phyloP scores from a whole-genome alignment of 92 coral and sea anemone species.

The Bergia sp. region DNA sequence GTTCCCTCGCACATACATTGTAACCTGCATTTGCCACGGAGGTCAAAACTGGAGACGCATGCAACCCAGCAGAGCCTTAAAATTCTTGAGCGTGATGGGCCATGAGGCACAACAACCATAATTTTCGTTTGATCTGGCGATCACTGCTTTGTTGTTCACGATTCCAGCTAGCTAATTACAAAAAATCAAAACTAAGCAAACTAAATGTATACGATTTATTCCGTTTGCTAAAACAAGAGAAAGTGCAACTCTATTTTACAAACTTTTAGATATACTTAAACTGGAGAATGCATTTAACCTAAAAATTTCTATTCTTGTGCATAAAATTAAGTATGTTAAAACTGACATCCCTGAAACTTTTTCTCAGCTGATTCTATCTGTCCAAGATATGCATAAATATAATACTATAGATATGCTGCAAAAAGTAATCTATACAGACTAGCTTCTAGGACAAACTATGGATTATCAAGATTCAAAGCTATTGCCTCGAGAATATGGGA shows the following conservation, averaged over 20 bases:
- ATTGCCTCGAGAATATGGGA: slow-evolving; percentile 21
- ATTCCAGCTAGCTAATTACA: too few species aligned
- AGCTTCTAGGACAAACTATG: slow-evolving; percentile 35
- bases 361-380: slow-evolving; percentile 28
- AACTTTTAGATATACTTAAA: slow-evolving; percentile 48
- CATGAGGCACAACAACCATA: too few species aligned
- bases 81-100: too few species aligned
- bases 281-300: slow-evolving; percentile 56
- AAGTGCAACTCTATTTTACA: slow-evolving; percentile 46
- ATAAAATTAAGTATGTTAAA: slow-evolving; percentile 48
- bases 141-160: too few species aligned
- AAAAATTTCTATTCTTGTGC: slow-evolving; percentile 49
- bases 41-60: too few species aligned
- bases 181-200: too few species aligned
- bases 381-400: slow-evolving; percentile 44
- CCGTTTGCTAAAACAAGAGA: slow-evolving; percentile 57
- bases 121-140: too few species aligned
- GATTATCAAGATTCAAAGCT: slow-evolving; percentile 6
- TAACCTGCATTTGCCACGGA: too few species aligned
- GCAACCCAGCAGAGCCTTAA: too few species aligned
- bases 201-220: too few species aligned
- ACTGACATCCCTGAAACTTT: slow-evolving; percentile 43
- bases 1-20: too few species aligned
- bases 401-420: slow-evolving; percentile 46
- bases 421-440: slow-evolving; percentile 25